A percentile compares a stretch with the other conserved stretches of the same genome.
Evolutionary conservation across 2,888 invertebrate genomes (phyloP).

Genomic region (Ophioninae sp.): DNA sequence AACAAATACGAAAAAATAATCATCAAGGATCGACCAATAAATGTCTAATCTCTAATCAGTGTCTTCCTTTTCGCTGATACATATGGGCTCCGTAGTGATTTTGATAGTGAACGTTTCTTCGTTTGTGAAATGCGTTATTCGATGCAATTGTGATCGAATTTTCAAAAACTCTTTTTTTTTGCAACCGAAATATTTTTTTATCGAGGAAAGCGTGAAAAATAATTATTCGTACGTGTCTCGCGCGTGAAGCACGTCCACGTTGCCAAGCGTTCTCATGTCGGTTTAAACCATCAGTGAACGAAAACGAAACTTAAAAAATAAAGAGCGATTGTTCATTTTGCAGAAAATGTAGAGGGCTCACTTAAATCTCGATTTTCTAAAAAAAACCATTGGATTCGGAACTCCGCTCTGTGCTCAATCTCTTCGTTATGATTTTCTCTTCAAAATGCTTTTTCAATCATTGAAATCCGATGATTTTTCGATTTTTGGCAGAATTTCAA

Average conservation of each 20-base stretch:
- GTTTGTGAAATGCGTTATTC: not conserved
- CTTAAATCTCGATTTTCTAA: no score
- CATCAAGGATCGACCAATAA: not conserved
- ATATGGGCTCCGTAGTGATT: not conserved
- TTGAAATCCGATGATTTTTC: no score
- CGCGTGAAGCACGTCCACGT: not conserved
- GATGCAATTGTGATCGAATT: not conserved
- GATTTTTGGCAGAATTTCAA: no score
- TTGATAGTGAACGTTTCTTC: not conserved
- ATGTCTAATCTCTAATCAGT: not conserved
- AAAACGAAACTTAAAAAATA: no score
- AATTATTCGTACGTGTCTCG: constrained; percentile 10
- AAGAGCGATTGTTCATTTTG: no score
- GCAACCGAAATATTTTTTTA: not conserved
- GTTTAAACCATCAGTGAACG: no score
- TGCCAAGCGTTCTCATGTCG: no score
- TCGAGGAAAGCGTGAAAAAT: not conserved
- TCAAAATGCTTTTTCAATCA: no score
- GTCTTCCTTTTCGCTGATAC: not conserved
- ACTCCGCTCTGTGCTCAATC: no score
- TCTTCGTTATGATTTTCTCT: no score
- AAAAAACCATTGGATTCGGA: no score
- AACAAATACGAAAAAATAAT: not conserved
- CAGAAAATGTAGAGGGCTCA: no score
- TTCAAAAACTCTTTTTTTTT: not conserved